Percentiles rank a stretch among this genome's conserved stretches.
Conservation (phyloP, 2,797 vertebrate species). For the Champsocephalus gunnari region DNA sequence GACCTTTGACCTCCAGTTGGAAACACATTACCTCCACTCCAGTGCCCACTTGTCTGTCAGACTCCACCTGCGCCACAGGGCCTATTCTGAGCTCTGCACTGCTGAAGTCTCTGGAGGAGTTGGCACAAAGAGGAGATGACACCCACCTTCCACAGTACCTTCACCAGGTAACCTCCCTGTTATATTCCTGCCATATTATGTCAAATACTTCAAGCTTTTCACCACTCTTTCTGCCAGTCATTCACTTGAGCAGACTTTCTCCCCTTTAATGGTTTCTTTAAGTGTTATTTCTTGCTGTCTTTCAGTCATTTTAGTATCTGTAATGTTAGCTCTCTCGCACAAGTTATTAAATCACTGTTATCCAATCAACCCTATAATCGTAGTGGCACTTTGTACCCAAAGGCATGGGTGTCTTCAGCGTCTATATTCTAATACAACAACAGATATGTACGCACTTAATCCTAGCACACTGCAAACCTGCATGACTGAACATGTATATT, state of each 20-base stretch:
- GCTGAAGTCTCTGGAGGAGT: slow-evolving; percentile 64
- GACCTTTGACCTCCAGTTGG: slow-evolving; percentile 33
- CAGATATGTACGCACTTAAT: slow-evolving; percentile 6
- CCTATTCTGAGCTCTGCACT: slow-evolving; percentile 36
- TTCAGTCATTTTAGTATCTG: slow-evolving; percentile 1
- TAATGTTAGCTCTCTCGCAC: slow-evolving; percentile 15
- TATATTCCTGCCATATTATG: slow-evolving; percentile 6
- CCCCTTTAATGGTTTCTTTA: slow-evolving; percentile 13
- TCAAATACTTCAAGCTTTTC: neutral
- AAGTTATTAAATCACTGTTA: slow-evolving; percentile 34
- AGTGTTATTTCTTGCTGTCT: neutral
- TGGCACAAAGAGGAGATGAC: slow-evolving; percentile 80
- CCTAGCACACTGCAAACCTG: slow-evolving; percentile 13
- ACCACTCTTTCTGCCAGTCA: neutral
- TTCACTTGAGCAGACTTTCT: slow-evolving; percentile 2
- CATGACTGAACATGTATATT: slow-evolving; percentile 61
- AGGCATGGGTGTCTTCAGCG: slow-evolving; percentile 44
- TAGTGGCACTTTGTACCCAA: slow-evolving; percentile 46
- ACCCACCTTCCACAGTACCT: slow-evolving; percentile 89
- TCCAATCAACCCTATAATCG: slow-evolving; percentile 39
- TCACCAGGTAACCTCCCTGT: slow-evolving; percentile 88
- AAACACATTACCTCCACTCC: slow-evolving; percentile 49
- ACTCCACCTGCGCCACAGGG: slow-evolving; percentile 39
- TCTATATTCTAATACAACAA: neutral
- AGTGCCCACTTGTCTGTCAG: slow-evolving; percentile 36